phyloP scores from a whole-genome alignment of 2,113 vertebrate species.

The Rhabdomys dilectus region DNA sequence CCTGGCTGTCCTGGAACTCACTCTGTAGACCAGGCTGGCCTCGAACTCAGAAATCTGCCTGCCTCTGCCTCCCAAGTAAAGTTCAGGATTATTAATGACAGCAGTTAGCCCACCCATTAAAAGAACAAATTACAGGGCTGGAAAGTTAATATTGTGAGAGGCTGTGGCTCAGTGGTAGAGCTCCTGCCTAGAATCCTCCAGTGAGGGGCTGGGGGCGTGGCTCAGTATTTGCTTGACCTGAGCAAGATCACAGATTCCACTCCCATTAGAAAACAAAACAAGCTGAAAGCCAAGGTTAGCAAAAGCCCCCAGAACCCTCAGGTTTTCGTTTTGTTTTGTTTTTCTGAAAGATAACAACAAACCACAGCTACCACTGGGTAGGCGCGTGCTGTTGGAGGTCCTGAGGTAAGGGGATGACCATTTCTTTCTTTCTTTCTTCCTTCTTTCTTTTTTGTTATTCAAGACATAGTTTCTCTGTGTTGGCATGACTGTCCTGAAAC shows the following conservation, averaged over 20 bases:
- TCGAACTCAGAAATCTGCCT: too few species aligned
- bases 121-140: not conserved
- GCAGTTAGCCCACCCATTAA: not conserved
- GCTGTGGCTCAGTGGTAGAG: not conserved
- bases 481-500: not conserved
- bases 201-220: not conserved
- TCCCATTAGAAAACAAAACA: not conserved
- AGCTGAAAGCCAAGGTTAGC: conserved; percentile 5
- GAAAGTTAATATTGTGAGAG: not conserved
- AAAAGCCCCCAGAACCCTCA: not conserved
- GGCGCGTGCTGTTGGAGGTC: not conserved
- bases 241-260: not conserved
- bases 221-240: not conserved
- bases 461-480: not conserved
- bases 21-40: too few species aligned
- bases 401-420: not conserved
- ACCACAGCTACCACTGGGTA: not conserved
- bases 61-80: too few species aligned
- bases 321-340: not conserved
- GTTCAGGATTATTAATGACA: not conserved
- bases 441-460: not conserved
- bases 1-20: too few species aligned
- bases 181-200: not conserved
- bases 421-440: not conserved
- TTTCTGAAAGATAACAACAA: not conserved